These are phyloP conservation scores for Poecilia latipinna DNA, from an alignment of 2,113 vertebrate genomes.

Conservation along the genomic window DNA sequence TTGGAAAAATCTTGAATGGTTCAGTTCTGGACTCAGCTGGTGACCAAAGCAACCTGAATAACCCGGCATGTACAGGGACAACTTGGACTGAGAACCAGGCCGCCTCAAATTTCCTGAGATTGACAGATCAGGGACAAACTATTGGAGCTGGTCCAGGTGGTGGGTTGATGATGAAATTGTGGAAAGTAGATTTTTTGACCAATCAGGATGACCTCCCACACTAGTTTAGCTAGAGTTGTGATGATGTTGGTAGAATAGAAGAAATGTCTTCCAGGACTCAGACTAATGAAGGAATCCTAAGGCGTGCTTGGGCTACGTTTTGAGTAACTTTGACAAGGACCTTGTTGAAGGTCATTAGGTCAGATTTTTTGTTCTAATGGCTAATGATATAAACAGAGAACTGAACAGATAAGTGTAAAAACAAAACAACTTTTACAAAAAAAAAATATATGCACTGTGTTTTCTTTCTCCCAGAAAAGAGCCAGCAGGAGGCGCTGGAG, in stretches of 20 bases:
- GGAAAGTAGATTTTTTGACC: background rate
- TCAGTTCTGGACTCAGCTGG: background rate
- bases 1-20: no score
- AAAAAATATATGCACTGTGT: background rate
- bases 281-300: no score
- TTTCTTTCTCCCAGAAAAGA: constrained; percentile 55
- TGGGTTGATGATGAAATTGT: background rate
- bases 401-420: no score
- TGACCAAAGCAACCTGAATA: background rate
- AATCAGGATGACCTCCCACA: no score
- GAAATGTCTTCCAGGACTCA: no score
- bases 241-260: no score
- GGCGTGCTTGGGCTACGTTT: no score
- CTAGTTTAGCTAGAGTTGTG: background rate
- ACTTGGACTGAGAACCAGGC: background rate
- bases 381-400: no score
- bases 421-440: no score
- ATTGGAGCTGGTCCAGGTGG: background rate
- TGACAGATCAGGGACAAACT: background rate
- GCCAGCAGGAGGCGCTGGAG: constrained; percentile 81
- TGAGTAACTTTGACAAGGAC: no score
- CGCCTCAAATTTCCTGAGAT: background rate
- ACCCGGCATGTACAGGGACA: background rate
- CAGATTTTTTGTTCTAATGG: background rate
- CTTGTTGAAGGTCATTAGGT: no score